These are phyloP conservation scores for Prionailurus bengalensis DNA, from an alignment of 2,113 vertebrate genomes.

Conservation along the genomic window DNA sequence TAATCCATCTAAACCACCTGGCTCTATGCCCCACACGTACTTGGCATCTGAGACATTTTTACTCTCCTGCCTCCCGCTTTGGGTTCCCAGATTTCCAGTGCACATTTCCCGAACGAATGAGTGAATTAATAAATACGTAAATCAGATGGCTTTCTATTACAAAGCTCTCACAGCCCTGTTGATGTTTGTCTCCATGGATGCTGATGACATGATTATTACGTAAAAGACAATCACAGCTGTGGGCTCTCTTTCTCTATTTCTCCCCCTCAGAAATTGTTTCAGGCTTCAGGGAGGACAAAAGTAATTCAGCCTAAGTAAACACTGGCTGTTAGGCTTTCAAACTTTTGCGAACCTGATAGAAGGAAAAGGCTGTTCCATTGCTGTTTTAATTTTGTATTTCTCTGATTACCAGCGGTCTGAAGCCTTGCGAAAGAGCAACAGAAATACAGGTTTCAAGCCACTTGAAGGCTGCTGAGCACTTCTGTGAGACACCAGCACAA, in stretches of 20 bases:
- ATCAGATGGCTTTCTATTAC: neutral
- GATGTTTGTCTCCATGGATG: neutral
- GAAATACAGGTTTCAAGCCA: neutral
- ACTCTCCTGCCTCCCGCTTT: neutral
- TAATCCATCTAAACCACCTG: neutral
- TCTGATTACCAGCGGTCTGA: constrained; percentile 15
- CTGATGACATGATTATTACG: neutral
- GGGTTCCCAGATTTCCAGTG: neutral
- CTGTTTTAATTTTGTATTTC: neutral
- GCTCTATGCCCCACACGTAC: neutral
- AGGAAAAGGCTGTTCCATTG: neutral
- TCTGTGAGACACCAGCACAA: neutral
- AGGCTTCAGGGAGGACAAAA: neutral
- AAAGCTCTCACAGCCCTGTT: neutral
- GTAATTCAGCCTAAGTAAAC: neutral
- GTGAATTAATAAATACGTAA: neutral
- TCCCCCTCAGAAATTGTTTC: neutral
- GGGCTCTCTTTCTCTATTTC: neutral
- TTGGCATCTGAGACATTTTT: neutral
- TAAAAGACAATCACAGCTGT: neutral
- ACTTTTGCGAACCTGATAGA: neutral
- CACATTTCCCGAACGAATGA: neutral
- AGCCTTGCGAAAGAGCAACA: neutral
- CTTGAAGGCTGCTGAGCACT: neutral
- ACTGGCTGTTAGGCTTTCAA: neutral